Evolutionary conservation across 2,797 vertebrate genomes (phyloP), one percentile per base, ranked within the genome.

Genomic region (Peromyscus aztecus): DNA sequence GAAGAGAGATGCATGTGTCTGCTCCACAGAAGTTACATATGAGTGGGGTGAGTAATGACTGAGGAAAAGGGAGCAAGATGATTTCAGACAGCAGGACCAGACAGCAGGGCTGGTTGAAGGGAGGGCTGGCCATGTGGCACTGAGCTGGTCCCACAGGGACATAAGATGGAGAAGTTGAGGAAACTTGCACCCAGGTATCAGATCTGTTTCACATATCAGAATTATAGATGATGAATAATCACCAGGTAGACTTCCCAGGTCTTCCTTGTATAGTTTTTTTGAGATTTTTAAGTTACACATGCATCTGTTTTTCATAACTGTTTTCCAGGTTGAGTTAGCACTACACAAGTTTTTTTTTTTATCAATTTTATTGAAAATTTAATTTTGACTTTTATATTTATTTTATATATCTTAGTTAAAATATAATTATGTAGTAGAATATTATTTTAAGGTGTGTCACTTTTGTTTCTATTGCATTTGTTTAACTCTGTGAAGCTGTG

Each of bases 341-440:
- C 12, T n/a, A 14, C n/a, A 23, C 2, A 67, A 46, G 3, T n/a
- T n/a, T n/a, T 46, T 81, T 63, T 84, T 83, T 91, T 81, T 57
- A 94, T 93, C 6, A 91, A 92, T 76, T 83, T 82, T 63, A 49
- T 16, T 94, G 71, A 87, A 94, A 94, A 69, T 57, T 61, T 29
- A 89, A 37, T 55, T 49, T 96, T 40, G 29, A 80, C 19, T 40
- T 4, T 67, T 40, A 71, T 69, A 19, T 84, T 78, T 52, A 49
- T 77, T 49, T 46, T 76, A 31, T 49, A 52, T 31, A 49, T 52
- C 9, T 52, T 43, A 77, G 17, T 77, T 77, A 77, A 34, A 77
- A 34, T 31, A 49, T 34, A 77, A 77, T 77, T 55, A 55, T 55
- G 55, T 55, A 17, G 55, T 55, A 55, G 55, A 55, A 55, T 55